phyloP scores from a whole-genome alignment of 2,113 vertebrate genomes.

The Thunnus maccoyii region DNA sequence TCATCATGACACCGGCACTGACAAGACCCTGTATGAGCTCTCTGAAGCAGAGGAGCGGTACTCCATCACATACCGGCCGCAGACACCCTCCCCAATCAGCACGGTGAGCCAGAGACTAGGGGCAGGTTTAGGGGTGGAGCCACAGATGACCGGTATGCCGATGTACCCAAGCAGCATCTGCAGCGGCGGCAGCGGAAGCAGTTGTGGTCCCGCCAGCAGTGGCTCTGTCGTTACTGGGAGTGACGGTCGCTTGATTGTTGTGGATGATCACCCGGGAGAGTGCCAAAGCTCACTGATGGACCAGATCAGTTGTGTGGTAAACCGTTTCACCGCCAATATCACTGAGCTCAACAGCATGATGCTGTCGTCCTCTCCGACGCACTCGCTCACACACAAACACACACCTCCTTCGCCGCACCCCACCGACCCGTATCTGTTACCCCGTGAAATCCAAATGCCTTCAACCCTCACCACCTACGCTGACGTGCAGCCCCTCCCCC shows the following conservation, averaged over 20 bases:
- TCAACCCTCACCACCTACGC: conserved; percentile 94
- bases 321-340: conserved; percentile 98
- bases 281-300: conserved; percentile 95
- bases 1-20: conserved; percentile 83
- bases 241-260: conserved; percentile 54
- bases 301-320: conserved; percentile 98
- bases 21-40: conserved; percentile 91
- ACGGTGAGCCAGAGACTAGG: conserved; percentile 90
- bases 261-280: conserved; percentile 77
- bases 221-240: conserved; percentile 50
- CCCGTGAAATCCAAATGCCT: conserved; percentile 91
- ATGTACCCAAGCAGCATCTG: conserved; percentile 88
- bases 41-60: conserved; percentile 90
- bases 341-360: conserved; percentile 97
- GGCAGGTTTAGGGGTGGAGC: conserved; percentile 84
- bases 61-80: conserved; percentile 86
- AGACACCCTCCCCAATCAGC: conserved; percentile 94
- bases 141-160: conserved; percentile 86
- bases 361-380: conserved; percentile 84
- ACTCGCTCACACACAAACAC: conserved; percentile 74
- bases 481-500: conserved; percentile 93
- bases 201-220: conserved; percentile 59
- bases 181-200: conserved; percentile 81
- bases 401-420: conserved; percentile 79
- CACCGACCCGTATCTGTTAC: conserved; percentile 89